These are phyloP conservation scores for Lasioglossum marginatum DNA, from an alignment of 2,888 invertebrate species.

Conservation along the genomic window DNA sequence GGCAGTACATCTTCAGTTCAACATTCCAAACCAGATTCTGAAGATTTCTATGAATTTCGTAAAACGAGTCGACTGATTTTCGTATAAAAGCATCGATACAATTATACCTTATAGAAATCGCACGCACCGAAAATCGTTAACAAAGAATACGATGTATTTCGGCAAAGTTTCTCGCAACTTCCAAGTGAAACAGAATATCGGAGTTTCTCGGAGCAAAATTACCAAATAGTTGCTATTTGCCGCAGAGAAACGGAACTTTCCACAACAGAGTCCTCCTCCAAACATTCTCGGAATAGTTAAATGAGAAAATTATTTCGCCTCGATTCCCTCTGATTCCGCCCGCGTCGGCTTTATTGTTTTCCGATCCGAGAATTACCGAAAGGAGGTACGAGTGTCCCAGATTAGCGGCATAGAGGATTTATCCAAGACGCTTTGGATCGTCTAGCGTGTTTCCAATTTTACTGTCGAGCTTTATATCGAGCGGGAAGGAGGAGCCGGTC, in stretches of 20 bases:
- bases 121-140: background rate
- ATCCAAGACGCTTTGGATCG: background rate
- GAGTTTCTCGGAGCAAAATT: background rate
- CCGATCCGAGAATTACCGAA: background rate
- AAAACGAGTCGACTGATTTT: background rate
- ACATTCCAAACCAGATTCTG: background rate
- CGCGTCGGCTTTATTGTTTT: background rate
- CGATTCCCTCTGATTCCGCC: background rate
- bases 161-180: background rate
- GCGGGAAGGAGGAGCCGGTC: background rate
- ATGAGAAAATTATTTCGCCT: slow-evolving; percentile 17
- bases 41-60: background rate
- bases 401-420: slow-evolving; percentile 12
- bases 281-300: background rate
- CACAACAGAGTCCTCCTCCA: background rate
- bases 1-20: no score
- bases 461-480: background rate
- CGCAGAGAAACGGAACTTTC: background rate
- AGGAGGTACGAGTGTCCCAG: background rate
- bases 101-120: background rate
- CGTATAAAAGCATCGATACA: background rate
- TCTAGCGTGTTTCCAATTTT: background rate
- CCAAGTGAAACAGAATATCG: background rate
- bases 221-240: background rate
- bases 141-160: background rate